Evolutionary conservation across 2,797 vertebrate species (phyloP), one percentile per base, ranked within the genome.

Genomic region (Diceros bicornis): DNA sequence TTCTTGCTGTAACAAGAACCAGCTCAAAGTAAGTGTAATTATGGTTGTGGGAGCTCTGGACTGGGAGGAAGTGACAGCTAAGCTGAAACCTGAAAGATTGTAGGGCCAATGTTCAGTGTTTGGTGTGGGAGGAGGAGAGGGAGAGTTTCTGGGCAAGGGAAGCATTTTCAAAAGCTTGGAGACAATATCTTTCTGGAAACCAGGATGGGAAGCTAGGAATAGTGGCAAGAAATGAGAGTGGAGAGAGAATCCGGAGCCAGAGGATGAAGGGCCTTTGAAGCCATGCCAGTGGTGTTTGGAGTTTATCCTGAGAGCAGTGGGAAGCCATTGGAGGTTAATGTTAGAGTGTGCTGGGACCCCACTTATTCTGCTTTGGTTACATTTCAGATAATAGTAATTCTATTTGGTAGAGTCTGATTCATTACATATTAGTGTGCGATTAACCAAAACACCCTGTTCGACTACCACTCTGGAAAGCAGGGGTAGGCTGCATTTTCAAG

Each of bases 141-240:
- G 34, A 57, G 11, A 84, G 14, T 86, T 68, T 83, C 20, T 37
- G 4, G 7, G 10, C 57, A 50, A 90, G 21, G 32, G 55, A 94
- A 27, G 21, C 52, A 64, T 91, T 96, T 95, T 88, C 69, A 74
- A 59, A 96, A 72, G 16, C 29, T 2, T 16, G 13, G 21, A 91
- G 32, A 50, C 11, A 72, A 84, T 78, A 37, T 16, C 1, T 6
- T 82, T 89, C 72, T n/a, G 20, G 57, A 68, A 85, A n/a, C 6
- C 6, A 21, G 7, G 3, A 7, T 83, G 69, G 9, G 23, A 86
- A 91, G 8, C 37, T 71, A 61, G 34, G 14, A 44, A 81, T 6
- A 2, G 6, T 34, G 34, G 59, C 18, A 57, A 61, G 75, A 84
- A 66, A 68, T 29, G 41, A 47, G 34, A 82, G 14, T 50, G 68